Evolutionary conservation across 2,888 invertebrate species (phyloP).

Genomic region (Colletes collaris): DNA sequence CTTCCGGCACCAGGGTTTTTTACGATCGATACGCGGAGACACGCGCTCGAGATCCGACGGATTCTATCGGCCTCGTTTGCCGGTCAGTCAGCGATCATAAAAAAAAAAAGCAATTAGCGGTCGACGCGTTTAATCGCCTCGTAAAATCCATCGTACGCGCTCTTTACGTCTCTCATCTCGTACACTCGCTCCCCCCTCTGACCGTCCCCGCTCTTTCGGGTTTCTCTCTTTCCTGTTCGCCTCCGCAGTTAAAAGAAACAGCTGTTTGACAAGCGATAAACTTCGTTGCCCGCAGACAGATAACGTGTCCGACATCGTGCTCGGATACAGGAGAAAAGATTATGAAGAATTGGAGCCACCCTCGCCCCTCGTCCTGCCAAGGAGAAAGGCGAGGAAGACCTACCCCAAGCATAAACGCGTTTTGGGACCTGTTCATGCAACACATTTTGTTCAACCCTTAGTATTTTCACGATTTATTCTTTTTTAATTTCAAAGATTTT

Average conservation of each 20-base stretch:
- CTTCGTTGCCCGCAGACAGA: constrained; percentile 48
- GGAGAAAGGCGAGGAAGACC: constrained; percentile 70
- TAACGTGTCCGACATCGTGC: constrained; percentile 23
- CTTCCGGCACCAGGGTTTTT: constrained; percentile 53
- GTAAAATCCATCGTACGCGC: constrained; percentile 69
- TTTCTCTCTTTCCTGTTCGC: not conserved
- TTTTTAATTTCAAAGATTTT: too few relatives aligned
- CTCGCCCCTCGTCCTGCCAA: constrained; percentile 67
- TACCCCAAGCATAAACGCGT: constrained; percentile 78
- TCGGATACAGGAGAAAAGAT: constrained; percentile 68
- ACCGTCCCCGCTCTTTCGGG: not conserved
- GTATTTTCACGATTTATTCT: constrained; percentile 39
- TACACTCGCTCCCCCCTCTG: not conserved
- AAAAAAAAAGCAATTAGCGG: constrained; percentile 75
- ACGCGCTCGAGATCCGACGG: constrained; percentile 43
- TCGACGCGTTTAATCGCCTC: constrained; percentile 75
- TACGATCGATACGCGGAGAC: constrained; percentile 60
- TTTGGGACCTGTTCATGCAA: constrained; percentile 73
- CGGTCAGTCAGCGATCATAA: constrained; percentile 50
- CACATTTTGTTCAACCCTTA: not conserved
- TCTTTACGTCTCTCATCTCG: constrained; percentile 22
- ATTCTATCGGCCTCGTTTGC: constrained; percentile 39
- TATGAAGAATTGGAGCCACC: constrained; percentile 79
- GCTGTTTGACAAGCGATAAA: constrained; percentile 77
- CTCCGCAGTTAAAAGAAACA: constrained; percentile 39